A percentile compares a stretch with the other conserved stretches of the same genome.
Conservation (phyloP, 2,888 invertebrate species). For the Chaetoderma sp. region DNA sequence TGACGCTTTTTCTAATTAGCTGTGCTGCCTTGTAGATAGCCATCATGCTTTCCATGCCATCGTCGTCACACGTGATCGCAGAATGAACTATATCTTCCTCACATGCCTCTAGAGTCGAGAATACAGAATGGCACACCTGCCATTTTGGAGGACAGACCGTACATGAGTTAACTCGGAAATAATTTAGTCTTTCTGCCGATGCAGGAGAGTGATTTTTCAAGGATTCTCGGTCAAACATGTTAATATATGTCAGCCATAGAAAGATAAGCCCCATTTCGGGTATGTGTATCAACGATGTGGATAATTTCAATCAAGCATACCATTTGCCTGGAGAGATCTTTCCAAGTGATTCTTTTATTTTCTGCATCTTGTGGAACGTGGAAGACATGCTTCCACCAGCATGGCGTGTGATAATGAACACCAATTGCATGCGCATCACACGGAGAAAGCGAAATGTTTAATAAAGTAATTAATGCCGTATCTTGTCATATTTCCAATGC, state of each 20-base stretch:
- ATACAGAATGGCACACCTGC: conserved; percentile 10
- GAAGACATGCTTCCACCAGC: no score
- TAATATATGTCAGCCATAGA: conserved; percentile 12
- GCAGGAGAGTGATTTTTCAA: background rate
- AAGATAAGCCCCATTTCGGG: conserved; percentile 2
- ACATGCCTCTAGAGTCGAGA: conserved; percentile 13
- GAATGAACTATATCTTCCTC: conserved; percentile 11
- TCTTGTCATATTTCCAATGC: no score
- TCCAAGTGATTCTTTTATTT: no score
- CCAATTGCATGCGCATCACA: no score
- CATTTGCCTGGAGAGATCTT: no score
- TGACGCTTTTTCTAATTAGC: conserved; percentile 12
- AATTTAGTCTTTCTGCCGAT: background rate
- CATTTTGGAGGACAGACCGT: background rate
- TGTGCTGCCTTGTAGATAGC: conserved; percentile 19
- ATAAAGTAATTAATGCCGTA: no score
- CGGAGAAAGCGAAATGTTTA: no score
- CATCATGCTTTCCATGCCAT: conserved; percentile 6
- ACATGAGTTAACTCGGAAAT: background rate
- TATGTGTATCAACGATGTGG: conserved; percentile 15
- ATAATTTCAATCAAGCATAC: conserved; percentile 7
- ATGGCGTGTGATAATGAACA: no score
- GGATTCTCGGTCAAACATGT: background rate
- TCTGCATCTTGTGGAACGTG: no score
- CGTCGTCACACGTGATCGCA: conserved; percentile 8